Conservation (phyloP, 2,888 invertebrate genomes). For the Drosophila kokeensis region DNA sequence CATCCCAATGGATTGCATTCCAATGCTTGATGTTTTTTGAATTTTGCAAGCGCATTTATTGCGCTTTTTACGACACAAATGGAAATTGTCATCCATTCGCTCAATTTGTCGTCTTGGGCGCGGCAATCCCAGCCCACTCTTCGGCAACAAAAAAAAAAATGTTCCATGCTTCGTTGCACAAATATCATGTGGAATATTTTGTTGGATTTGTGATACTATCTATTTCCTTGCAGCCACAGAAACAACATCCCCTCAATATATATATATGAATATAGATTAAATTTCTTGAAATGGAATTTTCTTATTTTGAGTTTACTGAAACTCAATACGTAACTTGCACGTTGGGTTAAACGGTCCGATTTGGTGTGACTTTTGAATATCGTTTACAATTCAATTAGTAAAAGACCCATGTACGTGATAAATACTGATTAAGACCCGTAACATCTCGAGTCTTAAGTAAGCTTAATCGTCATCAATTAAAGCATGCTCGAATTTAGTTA, state of each 20-base stretch:
- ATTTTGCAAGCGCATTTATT: conserved; percentile 57
- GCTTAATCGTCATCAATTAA: background rate
- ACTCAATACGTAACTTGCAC: background rate
- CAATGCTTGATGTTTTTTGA: conserved; percentile 55
- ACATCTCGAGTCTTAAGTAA: background rate
- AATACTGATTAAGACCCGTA: background rate
- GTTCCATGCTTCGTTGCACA: conserved; percentile 68
- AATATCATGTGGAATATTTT: conserved; percentile 60
- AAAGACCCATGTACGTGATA: background rate
- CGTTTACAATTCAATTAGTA: background rate
- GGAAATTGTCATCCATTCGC: conserved; percentile 84
- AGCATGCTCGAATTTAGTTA: background rate
- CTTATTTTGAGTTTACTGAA: background rate
- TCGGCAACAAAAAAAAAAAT: conserved; percentile 1
- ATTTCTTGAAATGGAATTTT: background rate
- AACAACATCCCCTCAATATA: conserved; percentile 25
- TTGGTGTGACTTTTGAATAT: background rate
- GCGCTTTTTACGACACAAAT: conserved; percentile 79
- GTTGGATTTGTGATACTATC: conserved; percentile 43
- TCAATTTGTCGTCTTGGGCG: conserved; percentile 80
- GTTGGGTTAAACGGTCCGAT: background rate
- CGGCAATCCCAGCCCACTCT: conserved; percentile 20
- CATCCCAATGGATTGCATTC: conserved; percentile 33
- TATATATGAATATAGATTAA: background rate
- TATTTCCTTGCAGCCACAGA: conserved; percentile 51